Evolutionary conservation across 2,113 vertebrate species (phyloP), one percentile per base, ranked within the genome.

Genomic region (Zosterops borbonicus): DNA sequence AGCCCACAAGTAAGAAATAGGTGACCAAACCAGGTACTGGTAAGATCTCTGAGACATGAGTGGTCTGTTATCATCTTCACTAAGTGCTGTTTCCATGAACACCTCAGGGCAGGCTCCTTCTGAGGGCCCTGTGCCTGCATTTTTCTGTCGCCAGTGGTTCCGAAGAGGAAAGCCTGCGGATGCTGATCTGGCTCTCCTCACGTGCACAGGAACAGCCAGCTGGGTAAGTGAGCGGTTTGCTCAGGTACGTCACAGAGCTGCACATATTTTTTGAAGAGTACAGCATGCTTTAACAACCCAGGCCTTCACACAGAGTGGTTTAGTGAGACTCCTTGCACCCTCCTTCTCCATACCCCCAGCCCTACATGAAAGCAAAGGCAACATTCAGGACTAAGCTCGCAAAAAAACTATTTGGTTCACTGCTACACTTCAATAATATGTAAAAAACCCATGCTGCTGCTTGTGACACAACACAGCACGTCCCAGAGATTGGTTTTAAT

Each of bases 51-150:
- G 24, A 67, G 56, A 67, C 55, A 39, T 1, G 5, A 52, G 14
- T 1, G 20, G 35, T 37, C 58, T 44, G 27, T 42, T 73, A 3
- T 12, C 28, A 11, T 35, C 41, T 35, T 42, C 77, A 19, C 60
- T 37, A 12, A 31, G 33, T 11, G 47, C 12, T 65, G 10, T 55
- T 89, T 33, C 69, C 60, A 11, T 29, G 12, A 46, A 6, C 4
- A 0, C 15, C 50, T 55, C 68, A 8, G 33, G 22, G 23, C 11
- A 81, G 63, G 27, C 46, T 92, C 44, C 67, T 76, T 52, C 41
- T 0, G 1, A 73, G 63, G 1, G 0, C n/a, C 16, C 17, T 6
- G 1, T 22, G 80, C 42, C 44, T 27, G 39, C 12, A 8, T 35
- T n/a, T 46, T n/a, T 15, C 47, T 44, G n/a, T 13, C 3, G 0